Conservation (phyloP, 2,797 vertebrate species). For the Stomatorhinus walkeri region DNA sequence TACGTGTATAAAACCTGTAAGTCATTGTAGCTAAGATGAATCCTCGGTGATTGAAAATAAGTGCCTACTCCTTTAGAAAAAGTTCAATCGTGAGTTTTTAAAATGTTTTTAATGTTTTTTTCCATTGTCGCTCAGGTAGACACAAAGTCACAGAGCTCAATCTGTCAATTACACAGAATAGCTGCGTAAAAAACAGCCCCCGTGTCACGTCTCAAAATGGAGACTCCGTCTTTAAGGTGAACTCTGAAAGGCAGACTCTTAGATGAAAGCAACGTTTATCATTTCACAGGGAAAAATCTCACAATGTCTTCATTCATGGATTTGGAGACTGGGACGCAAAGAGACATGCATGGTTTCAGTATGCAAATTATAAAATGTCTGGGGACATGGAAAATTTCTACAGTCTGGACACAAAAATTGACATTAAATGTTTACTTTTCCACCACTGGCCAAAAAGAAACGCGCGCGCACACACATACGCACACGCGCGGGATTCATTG, state of each 20-base stretch:
- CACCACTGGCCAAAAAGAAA: neutral
- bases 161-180: neutral
- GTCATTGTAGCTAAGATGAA: neutral
- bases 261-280: slow-evolving; percentile 17
- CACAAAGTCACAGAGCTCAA: neutral
- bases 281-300: slow-evolving; percentile 8
- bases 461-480: neutral
- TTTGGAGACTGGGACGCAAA: neutral
- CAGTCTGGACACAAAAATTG: neutral
- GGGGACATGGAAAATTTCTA: neutral
- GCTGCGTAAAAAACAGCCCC: neutral
- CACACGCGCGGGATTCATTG: neutral
- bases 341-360: slow-evolving; percentile 14
- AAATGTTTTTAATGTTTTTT: neutral
- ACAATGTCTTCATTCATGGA: slow-evolving; percentile 12
- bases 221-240: neutral
- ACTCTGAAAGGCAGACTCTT: neutral
- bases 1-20: neutral
- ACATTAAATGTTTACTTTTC: neutral
- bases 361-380: neutral
- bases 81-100: neutral
- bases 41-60: neutral
- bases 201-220: neutral
- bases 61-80: neutral
- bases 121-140: neutral